These are phyloP conservation scores for Leptopilina drosophilae DNA, from an alignment of 2,888 invertebrate species.

Conservation along the genomic window DNA sequence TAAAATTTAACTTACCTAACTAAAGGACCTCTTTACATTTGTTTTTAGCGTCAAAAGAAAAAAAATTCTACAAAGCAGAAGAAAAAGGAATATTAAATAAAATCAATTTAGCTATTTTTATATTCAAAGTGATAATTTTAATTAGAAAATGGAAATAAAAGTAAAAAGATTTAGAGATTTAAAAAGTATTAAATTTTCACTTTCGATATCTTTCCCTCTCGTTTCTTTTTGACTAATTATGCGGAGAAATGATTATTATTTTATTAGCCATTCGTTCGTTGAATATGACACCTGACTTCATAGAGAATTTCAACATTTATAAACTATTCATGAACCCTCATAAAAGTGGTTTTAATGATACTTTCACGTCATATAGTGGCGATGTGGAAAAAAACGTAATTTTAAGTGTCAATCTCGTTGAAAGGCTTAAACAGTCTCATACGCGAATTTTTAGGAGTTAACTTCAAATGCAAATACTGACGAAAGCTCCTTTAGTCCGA, in stretches of 20 bases:
- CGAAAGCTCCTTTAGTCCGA: not conserved
- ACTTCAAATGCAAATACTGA: constrained; percentile 3
- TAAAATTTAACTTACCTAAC: constrained; percentile 13
- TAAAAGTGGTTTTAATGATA: constrained; percentile 22
- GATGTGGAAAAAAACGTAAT: not conserved
- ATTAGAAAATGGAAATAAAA: no score
- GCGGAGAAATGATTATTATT: not conserved
- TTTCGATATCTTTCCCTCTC: no score
- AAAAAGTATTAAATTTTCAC: not conserved
- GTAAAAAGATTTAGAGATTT: no score
- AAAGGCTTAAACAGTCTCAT: not conserved
- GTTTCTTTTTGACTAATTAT: constrained; percentile 11
- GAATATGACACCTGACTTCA: constrained; percentile 1
- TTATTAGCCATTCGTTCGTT: constrained; percentile 26
- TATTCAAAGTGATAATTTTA: no score
- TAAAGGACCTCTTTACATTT: not conserved
- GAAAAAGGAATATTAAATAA: not conserved
- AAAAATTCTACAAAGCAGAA: not conserved
- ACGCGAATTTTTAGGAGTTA: not conserved
- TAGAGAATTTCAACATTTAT: constrained; percentile 21
- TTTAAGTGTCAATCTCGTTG: constrained; percentile 22
- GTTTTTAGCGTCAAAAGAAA: not conserved
- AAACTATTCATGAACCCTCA: constrained; percentile 3
- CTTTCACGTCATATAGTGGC: not conserved
- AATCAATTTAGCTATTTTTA: no score